Evolutionary conservation across 2,888 invertebrate genomes (phyloP), one percentile per base, ranked within the genome.

Genomic region (Catocala nupta): DNA sequence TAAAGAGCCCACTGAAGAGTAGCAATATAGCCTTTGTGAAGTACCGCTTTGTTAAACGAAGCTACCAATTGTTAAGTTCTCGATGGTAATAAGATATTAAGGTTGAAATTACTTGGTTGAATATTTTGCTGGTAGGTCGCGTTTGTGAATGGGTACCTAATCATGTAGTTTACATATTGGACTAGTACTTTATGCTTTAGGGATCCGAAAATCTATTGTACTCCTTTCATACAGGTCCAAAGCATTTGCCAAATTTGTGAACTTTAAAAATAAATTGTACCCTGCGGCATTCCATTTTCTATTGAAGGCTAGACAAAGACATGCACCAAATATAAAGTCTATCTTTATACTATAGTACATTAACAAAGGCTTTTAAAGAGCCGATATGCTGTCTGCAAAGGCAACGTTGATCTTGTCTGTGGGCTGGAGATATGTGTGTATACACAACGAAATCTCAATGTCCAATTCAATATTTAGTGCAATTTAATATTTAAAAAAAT

Each of bases 11-110:
- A 43, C 62, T 65, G 56, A 73, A 60, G 45, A 55, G 34, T 65
- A 49, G 62, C 56, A 68, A 70, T 73, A 76, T 73, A 44, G 45
- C 52, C 54, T 75, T 76, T 74, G 70, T 74, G 65, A 59, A 53
- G 53, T 53, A 66, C 67, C 53, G 49, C 70, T 65, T 76, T 71
- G 64, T 68, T 52, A 69, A 49, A 59, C 59, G 36, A n/a, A 62
- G 53, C 49, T 65, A 52, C 55, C 64, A 43, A 60, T 72, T 63
- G 59, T 48, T 12, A 48, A 63, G 62, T 63, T 53, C 50, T 47
- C 45, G 47, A 61, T 12, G 55, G 57, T 56, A 69, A 67, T 76
- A 68, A 55, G 47, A 39, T 63, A 57, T 63, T 68, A 51, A 50
- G 44, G 55, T 11, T 44, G 52, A 62, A 56, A 56, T 62, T 56